These are phyloP conservation scores for Gopherus flavomarginatus DNA, from an alignment of 2,113 vertebrate species.

Conservation along the genomic window DNA sequence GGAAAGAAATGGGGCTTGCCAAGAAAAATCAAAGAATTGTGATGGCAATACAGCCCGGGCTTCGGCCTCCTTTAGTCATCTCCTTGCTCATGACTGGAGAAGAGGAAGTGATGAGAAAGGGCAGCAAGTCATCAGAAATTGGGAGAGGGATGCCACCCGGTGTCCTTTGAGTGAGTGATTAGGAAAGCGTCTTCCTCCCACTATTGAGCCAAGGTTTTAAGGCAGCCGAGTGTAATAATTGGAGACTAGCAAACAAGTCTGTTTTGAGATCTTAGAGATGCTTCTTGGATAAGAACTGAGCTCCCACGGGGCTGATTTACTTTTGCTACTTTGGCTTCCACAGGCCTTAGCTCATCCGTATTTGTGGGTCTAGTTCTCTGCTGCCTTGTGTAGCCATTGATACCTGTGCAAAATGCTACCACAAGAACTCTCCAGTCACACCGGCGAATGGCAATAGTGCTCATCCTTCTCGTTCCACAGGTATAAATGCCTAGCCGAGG, in stretches of 20 bases:
- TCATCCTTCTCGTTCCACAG: background rate
- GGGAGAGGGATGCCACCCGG: fast-evolving
- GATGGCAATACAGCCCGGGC: background rate
- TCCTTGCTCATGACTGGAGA: background rate
- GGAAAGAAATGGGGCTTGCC: background rate
- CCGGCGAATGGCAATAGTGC: background rate
- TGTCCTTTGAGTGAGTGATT: background rate
- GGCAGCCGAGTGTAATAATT: background rate
- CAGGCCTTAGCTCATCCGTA: background rate
- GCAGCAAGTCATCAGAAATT: background rate
- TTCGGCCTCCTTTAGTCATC: background rate
- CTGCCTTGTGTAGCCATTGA: background rate
- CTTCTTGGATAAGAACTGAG: background rate
- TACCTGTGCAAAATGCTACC: background rate
- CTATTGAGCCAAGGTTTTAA: background rate
- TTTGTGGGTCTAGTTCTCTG: background rate
- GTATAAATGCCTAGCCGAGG: background rate
- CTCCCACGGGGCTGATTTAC: too few relatives aligned
- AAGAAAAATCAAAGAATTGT: background rate
- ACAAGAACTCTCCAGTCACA: background rate
- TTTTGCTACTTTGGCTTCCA: too few relatives aligned
- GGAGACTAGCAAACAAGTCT: background rate
- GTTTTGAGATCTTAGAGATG: background rate
- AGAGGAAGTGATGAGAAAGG: background rate
- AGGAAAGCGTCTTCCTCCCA: background rate